phyloP scores from a whole-genome alignment of 2,797 vertebrate genomes.

The Amniataba percoides region DNA sequence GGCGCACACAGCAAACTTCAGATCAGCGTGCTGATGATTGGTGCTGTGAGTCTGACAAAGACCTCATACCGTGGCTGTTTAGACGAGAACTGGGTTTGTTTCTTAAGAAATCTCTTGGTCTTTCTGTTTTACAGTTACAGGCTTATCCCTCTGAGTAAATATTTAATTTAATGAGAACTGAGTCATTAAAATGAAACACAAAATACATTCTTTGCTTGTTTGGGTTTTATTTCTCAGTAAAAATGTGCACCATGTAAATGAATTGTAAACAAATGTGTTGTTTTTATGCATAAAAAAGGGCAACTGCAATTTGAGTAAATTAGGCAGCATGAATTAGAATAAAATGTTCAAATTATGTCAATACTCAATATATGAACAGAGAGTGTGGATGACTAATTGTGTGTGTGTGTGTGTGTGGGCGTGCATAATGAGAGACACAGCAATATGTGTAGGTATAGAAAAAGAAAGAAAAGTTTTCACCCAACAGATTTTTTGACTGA shows the following conservation, averaged over 20 bases:
- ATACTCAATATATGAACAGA: no score
- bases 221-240: not conserved
- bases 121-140: not conserved
- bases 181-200: constrained; percentile 4
- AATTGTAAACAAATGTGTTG: not conserved
- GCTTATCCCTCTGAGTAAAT: not conserved
- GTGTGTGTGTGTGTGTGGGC: constrained; percentile 10
- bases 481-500: constrained; percentile 25
- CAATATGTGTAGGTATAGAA: not conserved
- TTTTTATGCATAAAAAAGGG: not conserved
- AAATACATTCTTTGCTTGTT: not conserved
- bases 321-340: not conserved
- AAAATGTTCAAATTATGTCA: not conserved
- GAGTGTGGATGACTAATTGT: constrained; percentile 1
- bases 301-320: not conserved
- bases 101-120: not conserved
- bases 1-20: not conserved
- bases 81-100: not conserved
- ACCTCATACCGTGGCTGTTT: not conserved
- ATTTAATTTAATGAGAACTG: not conserved
- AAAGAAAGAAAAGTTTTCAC: not conserved
- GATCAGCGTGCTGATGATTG: not conserved
- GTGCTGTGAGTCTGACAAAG: not conserved
- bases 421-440: not conserved
- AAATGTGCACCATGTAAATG: not conserved